These are phyloP conservation scores for Mactra quadrangularis DNA, from an alignment of 1,140 invertebrate species.

Conservation along the genomic window DNA sequence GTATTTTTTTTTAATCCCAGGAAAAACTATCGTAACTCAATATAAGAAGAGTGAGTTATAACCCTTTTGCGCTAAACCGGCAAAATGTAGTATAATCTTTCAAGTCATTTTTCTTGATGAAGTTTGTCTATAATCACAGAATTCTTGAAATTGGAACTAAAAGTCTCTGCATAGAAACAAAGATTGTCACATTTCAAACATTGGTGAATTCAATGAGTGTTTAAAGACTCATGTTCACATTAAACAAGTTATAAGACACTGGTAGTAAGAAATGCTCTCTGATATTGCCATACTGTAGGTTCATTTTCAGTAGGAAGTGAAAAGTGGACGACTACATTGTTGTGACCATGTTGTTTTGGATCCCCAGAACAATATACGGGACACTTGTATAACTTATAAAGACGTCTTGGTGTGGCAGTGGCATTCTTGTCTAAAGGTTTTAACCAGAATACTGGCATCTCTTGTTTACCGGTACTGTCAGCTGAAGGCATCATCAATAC, in stretches of 20 bases:
- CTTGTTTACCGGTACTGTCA: constrained; percentile 59
- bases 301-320: constrained; percentile 66
- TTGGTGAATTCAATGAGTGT: no score
- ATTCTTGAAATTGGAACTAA: no score
- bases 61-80: no score
- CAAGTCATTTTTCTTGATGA: no score
- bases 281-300: constrained; percentile 70
- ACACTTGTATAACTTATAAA: constrained; percentile 67
- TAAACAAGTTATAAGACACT: not conserved
- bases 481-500: constrained; percentile 66
- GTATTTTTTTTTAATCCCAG: no score
- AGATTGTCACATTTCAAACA: no score
- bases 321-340: constrained; percentile 68
- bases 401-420: constrained; percentile 38
- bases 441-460: constrained; percentile 77
- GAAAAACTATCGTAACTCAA: no score
- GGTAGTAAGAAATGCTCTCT: constrained; percentile 68
- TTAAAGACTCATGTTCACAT: no score
- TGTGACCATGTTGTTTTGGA: constrained; percentile 66
- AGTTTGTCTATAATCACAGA: no score
- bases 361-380: constrained; percentile 70
- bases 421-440: constrained; percentile 64
- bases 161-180: no score
- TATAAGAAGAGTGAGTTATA: no score
- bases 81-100: no score